Evolutionary conservation across 2,113 vertebrate genomes (phyloP).

Genomic region (Xiphophorus couchianus): DNA sequence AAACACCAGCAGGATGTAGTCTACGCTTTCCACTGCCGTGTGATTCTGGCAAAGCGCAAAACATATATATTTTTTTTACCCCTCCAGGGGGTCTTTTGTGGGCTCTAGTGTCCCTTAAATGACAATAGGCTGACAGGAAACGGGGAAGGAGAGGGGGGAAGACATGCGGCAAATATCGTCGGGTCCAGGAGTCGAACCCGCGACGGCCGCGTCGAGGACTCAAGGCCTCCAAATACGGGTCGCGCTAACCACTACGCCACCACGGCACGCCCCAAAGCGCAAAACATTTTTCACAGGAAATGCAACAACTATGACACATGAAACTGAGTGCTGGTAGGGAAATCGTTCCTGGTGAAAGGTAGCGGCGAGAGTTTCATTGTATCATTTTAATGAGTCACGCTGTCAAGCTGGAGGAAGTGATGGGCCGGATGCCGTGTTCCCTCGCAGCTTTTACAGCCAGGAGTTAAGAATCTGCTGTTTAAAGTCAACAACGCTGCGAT

Average conservation of each 20-base stretch:
- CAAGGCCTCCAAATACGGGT: too few relatives aligned
- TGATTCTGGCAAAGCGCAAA: background rate
- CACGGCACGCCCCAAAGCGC: background rate
- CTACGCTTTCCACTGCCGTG: too few relatives aligned
- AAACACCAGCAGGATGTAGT: too few relatives aligned
- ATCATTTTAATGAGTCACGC: background rate
- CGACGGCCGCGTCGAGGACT: too few relatives aligned
- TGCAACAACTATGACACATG: slow-evolving; percentile 24
- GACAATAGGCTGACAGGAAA: too few relatives aligned
- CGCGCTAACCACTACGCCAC: too few relatives aligned
- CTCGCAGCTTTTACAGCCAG: slow-evolving; percentile 47
- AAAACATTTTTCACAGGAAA: background rate
- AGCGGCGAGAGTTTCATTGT: background rate
- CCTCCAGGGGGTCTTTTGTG: too few relatives aligned
- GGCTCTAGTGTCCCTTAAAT: too few relatives aligned
- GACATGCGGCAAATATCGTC: too few relatives aligned
- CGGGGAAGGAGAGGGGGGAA: too few relatives aligned
- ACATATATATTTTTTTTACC: background rate
- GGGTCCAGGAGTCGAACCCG: too few relatives aligned
- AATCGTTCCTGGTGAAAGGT: background rate
- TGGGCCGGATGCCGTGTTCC: background rate
- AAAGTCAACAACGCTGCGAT: slow-evolving; percentile 5
- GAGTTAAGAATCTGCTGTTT: slow-evolving; percentile 49
- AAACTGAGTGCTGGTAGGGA: background rate
- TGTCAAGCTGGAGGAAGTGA: background rate